Evolutionary conservation across 2,888 invertebrate species (phyloP).

Genomic region (Cordilura impudica): DNA sequence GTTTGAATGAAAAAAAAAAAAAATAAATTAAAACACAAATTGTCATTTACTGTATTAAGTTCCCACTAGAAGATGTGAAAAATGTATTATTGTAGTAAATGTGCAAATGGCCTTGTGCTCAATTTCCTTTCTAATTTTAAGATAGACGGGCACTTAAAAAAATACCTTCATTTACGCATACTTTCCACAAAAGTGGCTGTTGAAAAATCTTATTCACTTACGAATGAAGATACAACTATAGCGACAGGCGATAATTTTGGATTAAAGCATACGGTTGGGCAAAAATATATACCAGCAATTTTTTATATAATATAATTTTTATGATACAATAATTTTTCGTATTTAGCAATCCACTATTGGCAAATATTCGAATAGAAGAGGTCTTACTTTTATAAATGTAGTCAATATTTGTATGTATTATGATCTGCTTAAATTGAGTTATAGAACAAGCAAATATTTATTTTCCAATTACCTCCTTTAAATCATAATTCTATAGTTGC

Average conservation of each 20-base stretch:
- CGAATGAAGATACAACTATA: neutral
- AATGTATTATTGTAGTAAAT: conserved; percentile 6
- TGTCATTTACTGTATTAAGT: conserved; percentile 25
- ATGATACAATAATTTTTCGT: no score
- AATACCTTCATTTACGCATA: conserved; percentile 1
- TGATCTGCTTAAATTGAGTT: no score
- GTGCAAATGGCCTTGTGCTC: conserved; percentile 51
- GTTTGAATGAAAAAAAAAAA: conserved; percentile 21
- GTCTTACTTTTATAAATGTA: no score
- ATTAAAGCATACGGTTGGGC: no score
- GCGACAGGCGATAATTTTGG: neutral
- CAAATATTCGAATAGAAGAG: no score
- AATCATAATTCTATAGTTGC: no score
- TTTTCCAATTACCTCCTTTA: no score
- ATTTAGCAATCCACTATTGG: no score
- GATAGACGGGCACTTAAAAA: conserved; percentile 53
- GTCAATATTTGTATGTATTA: no score
- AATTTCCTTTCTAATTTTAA: conserved; percentile 56
- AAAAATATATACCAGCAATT: no score
- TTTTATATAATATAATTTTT: no score
- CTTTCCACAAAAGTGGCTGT: neutral
- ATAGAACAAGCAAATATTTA: no score
- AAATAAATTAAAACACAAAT: conserved; percentile 45
- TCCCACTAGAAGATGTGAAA: conserved; percentile 26
- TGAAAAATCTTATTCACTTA: neutral